phyloP scores from a whole-genome alignment of 2,888 invertebrate species.

The Pristionchus entomophagus region DNA sequence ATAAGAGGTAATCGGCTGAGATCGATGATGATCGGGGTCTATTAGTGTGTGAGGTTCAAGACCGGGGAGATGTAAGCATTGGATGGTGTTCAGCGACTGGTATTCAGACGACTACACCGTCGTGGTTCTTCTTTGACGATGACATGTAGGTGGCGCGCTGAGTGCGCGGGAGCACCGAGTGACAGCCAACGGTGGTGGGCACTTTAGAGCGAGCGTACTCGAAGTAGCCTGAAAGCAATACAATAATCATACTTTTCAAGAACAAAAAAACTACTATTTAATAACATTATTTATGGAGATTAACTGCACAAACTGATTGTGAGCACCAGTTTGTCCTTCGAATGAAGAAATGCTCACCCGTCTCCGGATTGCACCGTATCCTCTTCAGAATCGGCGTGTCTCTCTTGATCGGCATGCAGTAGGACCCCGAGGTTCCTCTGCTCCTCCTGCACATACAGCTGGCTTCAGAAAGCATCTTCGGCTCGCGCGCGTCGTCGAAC shows the following conservation, averaged over 20 bases:
- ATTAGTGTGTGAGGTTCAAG: too few species aligned
- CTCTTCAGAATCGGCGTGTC: constrained; percentile 54
- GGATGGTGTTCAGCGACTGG: neutral
- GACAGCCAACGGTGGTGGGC: constrained; percentile 66
- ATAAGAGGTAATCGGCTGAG: too few species aligned
- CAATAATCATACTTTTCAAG: neutral
- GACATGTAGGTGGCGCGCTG: constrained; percentile 56
- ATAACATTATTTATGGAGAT: neutral
- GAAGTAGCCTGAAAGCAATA: constrained; percentile 29
- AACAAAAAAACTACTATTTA: neutral
- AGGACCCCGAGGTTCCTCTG: constrained; percentile 65
- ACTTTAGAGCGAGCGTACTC: constrained; percentile 45
- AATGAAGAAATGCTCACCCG: constrained; percentile 12
- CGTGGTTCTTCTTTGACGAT: constrained; percentile 30
- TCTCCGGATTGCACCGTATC: neutral
- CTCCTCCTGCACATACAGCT: constrained; percentile 69
- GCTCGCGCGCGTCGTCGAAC: constrained; percentile 71
- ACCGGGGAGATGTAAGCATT: neutral
- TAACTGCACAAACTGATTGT: too few species aligned
- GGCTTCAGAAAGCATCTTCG: constrained; percentile 71
- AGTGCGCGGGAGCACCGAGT: constrained; percentile 69
- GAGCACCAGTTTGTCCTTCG: neutral
- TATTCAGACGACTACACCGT: constrained; percentile 28
- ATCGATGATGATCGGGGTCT: too few species aligned
- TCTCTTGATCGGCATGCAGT: constrained; percentile 68